Evolutionary conservation across 64 coral and sea anemone genomes (phyloP).

Genomic region (Cladopsammia gracilis): DNA sequence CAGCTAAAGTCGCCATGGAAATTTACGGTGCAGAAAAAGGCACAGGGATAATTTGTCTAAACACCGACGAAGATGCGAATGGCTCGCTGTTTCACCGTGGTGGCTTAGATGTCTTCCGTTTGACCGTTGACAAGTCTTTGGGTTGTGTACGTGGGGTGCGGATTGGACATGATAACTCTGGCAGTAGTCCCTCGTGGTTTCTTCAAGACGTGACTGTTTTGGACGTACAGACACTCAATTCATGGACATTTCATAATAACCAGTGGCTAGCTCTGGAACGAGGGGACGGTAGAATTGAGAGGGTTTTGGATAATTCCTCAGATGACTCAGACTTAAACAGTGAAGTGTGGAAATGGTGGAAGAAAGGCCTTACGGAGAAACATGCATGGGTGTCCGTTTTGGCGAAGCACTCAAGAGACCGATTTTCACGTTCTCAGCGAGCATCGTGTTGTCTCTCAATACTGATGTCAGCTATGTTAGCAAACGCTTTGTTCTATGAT

Average conservation of each 20-base stretch:
- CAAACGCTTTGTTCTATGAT: slow-evolving; percentile 53
- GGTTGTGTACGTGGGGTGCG: slow-evolving; percentile 10
- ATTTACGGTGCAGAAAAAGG: background rate
- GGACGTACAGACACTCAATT: background rate
- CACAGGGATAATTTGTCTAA: background rate
- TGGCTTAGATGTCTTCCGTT: background rate
- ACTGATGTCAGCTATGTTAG: slow-evolving; percentile 49
- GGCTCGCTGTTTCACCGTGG: background rate
- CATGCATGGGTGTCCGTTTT: slow-evolving; percentile 69
- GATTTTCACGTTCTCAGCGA: slow-evolving; percentile 38
- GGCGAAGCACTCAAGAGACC: background rate
- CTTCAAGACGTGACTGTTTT: background rate
- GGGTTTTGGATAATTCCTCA: background rate
- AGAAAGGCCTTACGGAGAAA: slow-evolving; percentile 32
- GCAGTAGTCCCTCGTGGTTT: slow-evolving; percentile 38
- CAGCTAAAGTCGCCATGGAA: background rate
- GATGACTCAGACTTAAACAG: background rate
- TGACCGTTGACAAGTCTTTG: slow-evolving; percentile 9
- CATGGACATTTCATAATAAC: background rate
- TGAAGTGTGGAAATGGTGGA: background rate
- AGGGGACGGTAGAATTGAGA: slow-evolving; percentile 22
- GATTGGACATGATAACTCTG: slow-evolving; percentile 53
- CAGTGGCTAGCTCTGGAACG: slow-evolving; percentile 38
- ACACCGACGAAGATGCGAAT: background rate
- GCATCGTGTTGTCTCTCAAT: slow-evolving; percentile 53